Evolutionary conservation across 2,797 vertebrate species (phyloP).

Genomic region (Oryzias sinensis): DNA sequence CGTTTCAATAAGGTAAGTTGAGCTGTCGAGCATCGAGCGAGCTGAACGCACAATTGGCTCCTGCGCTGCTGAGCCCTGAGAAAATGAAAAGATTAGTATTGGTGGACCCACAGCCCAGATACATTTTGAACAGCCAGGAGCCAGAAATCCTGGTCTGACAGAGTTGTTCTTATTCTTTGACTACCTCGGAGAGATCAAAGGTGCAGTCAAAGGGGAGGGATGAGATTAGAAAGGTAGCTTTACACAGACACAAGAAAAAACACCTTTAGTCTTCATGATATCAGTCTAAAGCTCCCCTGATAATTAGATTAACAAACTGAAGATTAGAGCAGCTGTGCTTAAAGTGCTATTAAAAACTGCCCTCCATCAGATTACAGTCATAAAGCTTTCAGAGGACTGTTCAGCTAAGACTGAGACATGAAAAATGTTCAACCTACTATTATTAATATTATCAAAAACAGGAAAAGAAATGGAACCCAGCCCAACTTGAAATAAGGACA

Average conservation of each 20-base stretch:
- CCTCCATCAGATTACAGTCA: slow-evolving; percentile 69
- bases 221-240: slow-evolving; percentile 67
- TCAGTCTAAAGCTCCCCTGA: slow-evolving; percentile 59
- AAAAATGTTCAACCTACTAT: slow-evolving; percentile 49
- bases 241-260: slow-evolving; percentile 58
- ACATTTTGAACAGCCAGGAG: slow-evolving; percentile 23
- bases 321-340: slow-evolving; percentile 69
- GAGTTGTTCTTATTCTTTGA: slow-evolving; percentile 58
- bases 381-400: slow-evolving; percentile 64
- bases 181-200: slow-evolving; percentile 61
- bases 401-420: slow-evolving; percentile 53
- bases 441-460: slow-evolving; percentile 32
- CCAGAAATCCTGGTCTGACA: slow-evolving; percentile 32
- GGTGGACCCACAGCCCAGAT: slow-evolving; percentile 44
- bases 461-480: slow-evolving; percentile 38
- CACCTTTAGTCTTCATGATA: slow-evolving; percentile 70
- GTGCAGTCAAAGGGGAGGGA: slow-evolving; percentile 53
- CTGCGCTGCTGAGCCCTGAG: slow-evolving; percentile 90
- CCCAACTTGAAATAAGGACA: slow-evolving; percentile 7
- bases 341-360: slow-evolving; percentile 64
- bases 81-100: slow-evolving; percentile 26
- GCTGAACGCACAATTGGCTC: slow-evolving; percentile 94
- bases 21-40: slow-evolving; percentile 95
- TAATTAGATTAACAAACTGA: slow-evolving; percentile 72
- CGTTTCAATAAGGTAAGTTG: slow-evolving; percentile 88